Evolutionary conservation across 2,888 invertebrate genomes (phyloP), one percentile per base, ranked within the genome.

Genomic region (Spicauda simplicius): DNA sequence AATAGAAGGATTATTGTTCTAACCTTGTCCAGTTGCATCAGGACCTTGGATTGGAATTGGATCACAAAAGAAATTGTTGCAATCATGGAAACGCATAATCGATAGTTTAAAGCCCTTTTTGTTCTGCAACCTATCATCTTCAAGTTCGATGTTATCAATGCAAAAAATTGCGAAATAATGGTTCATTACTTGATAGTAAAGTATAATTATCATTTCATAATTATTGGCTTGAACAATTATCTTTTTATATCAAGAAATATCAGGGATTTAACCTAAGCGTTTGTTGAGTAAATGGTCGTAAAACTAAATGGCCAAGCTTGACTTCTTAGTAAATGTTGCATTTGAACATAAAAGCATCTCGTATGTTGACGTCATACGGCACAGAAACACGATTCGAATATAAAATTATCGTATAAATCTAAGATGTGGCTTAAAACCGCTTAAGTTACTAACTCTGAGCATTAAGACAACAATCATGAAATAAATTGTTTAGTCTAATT

Each of bases 41-140:
- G 68, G 70, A 74, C 77, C 75, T 77, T 77, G 76, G 73, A 74
- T 74, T 70, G 63, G 69, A 74, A 74, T 71, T 72, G 70, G 70
- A 74, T 72, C 73, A 67, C 71, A 72, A 76, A 76, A 73, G 72
- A 77, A 72, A 72, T 73, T 72, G 69, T 65, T 56, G 66, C 61
- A 66, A 61, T 67, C 61, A 56, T 61, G 55, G 52, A 67, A 67
- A 67, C 60, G 60, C 55, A 66, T 66, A 60, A 60, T 67, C 52
- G 54, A 60, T 65, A 54, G 50, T 33, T 61, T 25, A 52, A 45
- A 18, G 37, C 60, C 33, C 20, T 11, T 48, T 60, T 66, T 65
- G 65, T 66, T 50, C 54, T 60, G 54, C 54, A 61, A 67, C 19
- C 56, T 48, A 20, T 59, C 59, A 37, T 56, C 50, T 54, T 61